These are phyloP conservation scores for Lordiphosa mommai DNA, from an alignment of 1,140 invertebrate species.

Conservation along the genomic window DNA sequence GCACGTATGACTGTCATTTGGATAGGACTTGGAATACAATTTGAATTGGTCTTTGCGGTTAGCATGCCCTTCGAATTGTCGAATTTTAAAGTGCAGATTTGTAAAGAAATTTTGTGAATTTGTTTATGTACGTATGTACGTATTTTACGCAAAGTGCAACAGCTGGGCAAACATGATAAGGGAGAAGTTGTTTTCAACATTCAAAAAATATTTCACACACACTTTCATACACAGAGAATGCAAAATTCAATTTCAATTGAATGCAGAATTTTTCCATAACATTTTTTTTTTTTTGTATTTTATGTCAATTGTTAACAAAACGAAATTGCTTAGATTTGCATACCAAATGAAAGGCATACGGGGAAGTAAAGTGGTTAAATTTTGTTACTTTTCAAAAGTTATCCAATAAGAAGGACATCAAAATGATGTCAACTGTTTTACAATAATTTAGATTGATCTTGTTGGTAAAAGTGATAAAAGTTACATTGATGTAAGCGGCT, in stretches of 20 bases:
- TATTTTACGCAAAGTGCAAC: slow-evolving; percentile 34
- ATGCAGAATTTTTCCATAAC: slow-evolving; percentile 12
- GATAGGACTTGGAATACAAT: background rate
- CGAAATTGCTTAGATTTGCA: slow-evolving; percentile 32
- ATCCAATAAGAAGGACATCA: no score
- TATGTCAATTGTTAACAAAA: slow-evolving; percentile 12
- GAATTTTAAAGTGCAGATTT: slow-evolving; percentile 9
- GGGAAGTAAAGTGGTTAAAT: slow-evolving; percentile 1
- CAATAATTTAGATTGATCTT: no score
- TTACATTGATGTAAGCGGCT: no score
- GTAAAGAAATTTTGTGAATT: slow-evolving; percentile 11
- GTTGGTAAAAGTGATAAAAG: no score
- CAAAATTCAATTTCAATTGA: slow-evolving; percentile 33
- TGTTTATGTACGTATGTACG: background rate
- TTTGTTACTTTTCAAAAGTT: no score
- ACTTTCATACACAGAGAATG: slow-evolving; percentile 8
- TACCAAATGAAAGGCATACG: background rate
- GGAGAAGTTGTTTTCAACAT: slow-evolving; percentile 25
- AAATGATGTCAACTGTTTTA: no score
- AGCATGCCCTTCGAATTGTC: background rate
- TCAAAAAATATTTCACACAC: slow-evolving; percentile 20
- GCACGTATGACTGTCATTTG: slow-evolving; percentile 8
- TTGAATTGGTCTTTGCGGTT: slow-evolving; percentile 16
- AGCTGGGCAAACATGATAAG: slow-evolving; percentile 54
- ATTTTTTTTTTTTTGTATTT: slow-evolving; percentile 29